These are phyloP conservation scores for Lates calcarifer DNA, from an alignment of 2,113 vertebrate species.

Conservation along the genomic window DNA sequence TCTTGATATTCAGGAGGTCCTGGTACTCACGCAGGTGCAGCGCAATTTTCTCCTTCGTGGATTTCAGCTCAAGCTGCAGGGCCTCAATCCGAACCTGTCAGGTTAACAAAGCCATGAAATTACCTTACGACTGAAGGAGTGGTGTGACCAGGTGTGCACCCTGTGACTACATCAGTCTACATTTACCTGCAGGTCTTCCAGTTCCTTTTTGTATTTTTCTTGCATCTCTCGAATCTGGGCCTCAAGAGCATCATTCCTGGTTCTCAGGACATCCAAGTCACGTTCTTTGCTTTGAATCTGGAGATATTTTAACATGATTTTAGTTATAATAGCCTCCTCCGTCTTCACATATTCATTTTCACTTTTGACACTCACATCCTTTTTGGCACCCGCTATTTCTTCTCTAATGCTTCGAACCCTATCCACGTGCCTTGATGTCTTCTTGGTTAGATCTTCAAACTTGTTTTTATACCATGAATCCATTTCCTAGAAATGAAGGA, in stretches of 20 bases:
- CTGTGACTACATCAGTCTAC: not conserved
- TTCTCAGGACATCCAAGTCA: constrained; percentile 77
- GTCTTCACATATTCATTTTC: not conserved
- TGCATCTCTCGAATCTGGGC: constrained; percentile 78
- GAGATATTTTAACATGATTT: not conserved
- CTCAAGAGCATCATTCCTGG: constrained; percentile 80
- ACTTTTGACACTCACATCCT: constrained; percentile 84
- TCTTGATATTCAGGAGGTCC: constrained; percentile 86
- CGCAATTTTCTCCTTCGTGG: constrained; percentile 82
- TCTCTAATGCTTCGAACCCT: constrained; percentile 83
- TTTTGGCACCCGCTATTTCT: constrained; percentile 81
- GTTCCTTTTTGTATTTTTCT: constrained; percentile 73
- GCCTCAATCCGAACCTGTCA: constrained; percentile 75
- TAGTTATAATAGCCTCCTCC: not conserved
- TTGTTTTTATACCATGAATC: constrained; percentile 88
- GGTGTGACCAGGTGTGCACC: constrained; percentile 23
- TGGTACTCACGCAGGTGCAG: constrained; percentile 85
- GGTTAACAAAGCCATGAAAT: not conserved
- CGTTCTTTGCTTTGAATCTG: constrained; percentile 82
- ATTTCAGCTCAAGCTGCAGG: constrained; percentile 78
- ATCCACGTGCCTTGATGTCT: constrained; percentile 83
- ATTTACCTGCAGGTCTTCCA: constrained; percentile 75
- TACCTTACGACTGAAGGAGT: not conserved
- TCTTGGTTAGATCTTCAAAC: constrained; percentile 88
- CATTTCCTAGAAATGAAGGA: constrained; percentile 80